phyloP scores from a whole-genome alignment of 2,797 vertebrate genomes.

The Argya squamiceps region DNA sequence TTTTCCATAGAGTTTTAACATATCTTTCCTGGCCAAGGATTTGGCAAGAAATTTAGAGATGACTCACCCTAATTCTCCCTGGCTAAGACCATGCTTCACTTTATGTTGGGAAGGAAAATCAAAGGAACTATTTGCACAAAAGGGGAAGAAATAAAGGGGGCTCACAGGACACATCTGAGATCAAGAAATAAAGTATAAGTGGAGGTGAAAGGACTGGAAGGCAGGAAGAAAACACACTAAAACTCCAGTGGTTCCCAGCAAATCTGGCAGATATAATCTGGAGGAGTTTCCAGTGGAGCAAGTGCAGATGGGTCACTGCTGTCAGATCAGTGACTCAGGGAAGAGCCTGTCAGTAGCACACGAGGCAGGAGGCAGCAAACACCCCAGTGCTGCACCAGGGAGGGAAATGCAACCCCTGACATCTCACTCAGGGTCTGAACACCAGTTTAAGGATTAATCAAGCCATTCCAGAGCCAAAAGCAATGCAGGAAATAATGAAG shows the following conservation, averaged over 20 bases:
- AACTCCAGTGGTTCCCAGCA: background rate
- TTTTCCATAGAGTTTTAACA: background rate
- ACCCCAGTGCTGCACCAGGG: background rate
- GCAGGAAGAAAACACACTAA: background rate
- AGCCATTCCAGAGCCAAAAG: background rate
- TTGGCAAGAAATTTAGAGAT: background rate
- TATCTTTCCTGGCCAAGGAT: background rate
- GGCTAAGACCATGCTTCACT: background rate
- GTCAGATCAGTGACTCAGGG: background rate
- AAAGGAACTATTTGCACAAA: background rate
- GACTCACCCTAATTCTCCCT: background rate
- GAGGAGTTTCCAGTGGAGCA: background rate
- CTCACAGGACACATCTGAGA: background rate
- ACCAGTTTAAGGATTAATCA: background rate
- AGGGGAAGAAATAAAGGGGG: background rate
- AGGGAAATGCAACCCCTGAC: background rate
- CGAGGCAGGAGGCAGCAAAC: background rate
- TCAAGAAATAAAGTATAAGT: background rate
- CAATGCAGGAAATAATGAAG: background rate
- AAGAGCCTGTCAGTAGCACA: fast-evolving
- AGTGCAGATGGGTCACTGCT: background rate
- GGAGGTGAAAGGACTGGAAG: background rate
- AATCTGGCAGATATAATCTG: background rate
- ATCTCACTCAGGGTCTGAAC: background rate
- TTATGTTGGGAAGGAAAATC: background rate